Evolutionary conservation across 2,113 vertebrate species (phyloP), one percentile per base, ranked within the genome.

Genomic region (Chionomys nivalis): DNA sequence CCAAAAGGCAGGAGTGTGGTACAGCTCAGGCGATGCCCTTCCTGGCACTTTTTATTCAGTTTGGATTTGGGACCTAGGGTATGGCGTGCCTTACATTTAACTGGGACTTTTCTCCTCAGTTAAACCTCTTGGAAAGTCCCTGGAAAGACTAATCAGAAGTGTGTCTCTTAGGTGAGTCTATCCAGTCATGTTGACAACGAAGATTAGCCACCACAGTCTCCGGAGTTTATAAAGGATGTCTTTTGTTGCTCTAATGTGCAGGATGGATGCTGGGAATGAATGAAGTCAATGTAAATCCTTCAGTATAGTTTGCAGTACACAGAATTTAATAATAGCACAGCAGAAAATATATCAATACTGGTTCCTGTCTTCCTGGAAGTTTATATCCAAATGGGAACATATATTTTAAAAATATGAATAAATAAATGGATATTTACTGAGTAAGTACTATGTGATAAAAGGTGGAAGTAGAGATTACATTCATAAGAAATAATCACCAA

Each of bases 281-380:
- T 68, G 39, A 92, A 66, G 92, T 81, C 73, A 96, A 47, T 47
- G 6, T 16, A 90, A 92, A 89, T 66, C 33, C 14, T 13, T 58
- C n/a, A 61, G 78, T 47, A 87, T 0, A 87, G 39, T 44, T 33
- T 81, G n/a, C 47, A n/a, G 33, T 19, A 8, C 61, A 66, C 7
- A 61, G 61, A 76, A 90, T 42, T 79, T 91, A 94, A 89, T 85
- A 93, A 89, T 75, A 5, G 36, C 42, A 79, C 1, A 75, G 52
- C 42, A n/a, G 47, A 77, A 96, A 91, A 65, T 75, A 66, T 52
- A 79, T 87, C n/a, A 94, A 31, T 47, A 66, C 70, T 66, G 36
- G 70, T 73, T 87, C 39, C 72, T 95, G 4, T 91, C 66, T 96
- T 95, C 49, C 39, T 61, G 33, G 9, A 52, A 89, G 85, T 91